Evolutionary conservation across 2,888 invertebrate genomes (phyloP), one percentile per base, ranked within the genome.

Genomic region (Punctoribates punctum): DNA sequence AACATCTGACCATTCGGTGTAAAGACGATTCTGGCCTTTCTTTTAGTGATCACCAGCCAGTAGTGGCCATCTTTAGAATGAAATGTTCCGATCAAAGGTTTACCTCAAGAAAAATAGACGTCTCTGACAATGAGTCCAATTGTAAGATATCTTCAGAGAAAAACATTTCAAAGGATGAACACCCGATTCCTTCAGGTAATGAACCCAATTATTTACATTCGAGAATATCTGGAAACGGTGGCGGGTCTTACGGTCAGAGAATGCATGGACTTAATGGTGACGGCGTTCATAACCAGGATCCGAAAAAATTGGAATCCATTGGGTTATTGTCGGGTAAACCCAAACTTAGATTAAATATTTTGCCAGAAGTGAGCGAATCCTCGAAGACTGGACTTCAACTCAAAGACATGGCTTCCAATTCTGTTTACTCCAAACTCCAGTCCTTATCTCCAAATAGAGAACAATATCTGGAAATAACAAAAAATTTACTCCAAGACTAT

Each of bases 31-130:
- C 76, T 11, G 78, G 77, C 1, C 34, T 77, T 4, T 78, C 78
- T n/a, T 78, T 77, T 29, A 78, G 95, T 0, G 95, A 96, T 83
- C 95, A 95, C 83, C 94, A 95, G 84, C 94, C 93, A 17, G 89
- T 95, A 9, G 84, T 88, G 78, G 88, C 90, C 9, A 88, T 83
- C 15, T 82, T 88, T 54, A 77, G 73, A 62, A 77, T 81, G 4
- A 78, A 74, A 23, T 46, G 6, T 34, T 70, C 23, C 46, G 70
- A 38, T 42, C 15, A 1, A 11, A 70, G 23, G 8, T 15, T 8
- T 42, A 23, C 8, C 46, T 70, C 70, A 5, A 70, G n/a, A 25
- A 46, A 1, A 23, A 25, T 34, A 8, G 34, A 46, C 23, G 46
- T 5, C 1, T 34, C 6, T 17, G 38, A 38, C 4, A 25, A 34